Evolutionary conservation across 2,113 vertebrate species (phyloP).

Genomic region (Ptilonorhynchus violaceus): DNA sequence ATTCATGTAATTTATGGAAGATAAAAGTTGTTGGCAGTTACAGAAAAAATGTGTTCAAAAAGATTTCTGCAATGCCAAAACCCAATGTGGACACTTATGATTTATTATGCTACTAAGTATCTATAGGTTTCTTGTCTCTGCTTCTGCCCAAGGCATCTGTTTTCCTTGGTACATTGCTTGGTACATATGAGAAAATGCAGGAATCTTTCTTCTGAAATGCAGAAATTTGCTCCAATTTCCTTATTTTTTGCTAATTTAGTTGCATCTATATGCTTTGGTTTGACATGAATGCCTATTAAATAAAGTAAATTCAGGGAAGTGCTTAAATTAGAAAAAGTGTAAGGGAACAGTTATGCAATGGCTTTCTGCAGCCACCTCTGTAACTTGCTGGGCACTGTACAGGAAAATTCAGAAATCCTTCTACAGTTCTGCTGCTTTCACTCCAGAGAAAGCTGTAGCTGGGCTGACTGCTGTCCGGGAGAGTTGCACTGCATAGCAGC

Average conservation of each 20-base stretch:
- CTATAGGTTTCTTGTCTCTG: not conserved
- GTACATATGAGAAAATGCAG: not conserved
- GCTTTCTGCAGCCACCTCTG: not conserved
- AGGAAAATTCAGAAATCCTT: not conserved
- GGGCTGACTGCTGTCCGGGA: not conserved
- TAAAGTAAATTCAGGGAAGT: not conserved
- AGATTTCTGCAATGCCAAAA: not conserved
- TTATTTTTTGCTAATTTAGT: not conserved
- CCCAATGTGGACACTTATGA: not conserved
- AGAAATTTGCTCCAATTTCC: not conserved
- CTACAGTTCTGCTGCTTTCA: not conserved
- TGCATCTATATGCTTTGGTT: not conserved
- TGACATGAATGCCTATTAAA: not conserved
- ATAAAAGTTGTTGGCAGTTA: not conserved
- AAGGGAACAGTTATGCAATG: not conserved
- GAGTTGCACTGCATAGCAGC: not conserved
- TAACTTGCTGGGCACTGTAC: not conserved
- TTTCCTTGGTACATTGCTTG: not conserved
- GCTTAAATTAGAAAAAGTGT: not conserved
- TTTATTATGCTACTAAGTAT: not conserved
- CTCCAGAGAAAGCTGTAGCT: not conserved
- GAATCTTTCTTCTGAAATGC: not conserved
- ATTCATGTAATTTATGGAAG: not conserved
- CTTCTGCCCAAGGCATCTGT: not conserved
- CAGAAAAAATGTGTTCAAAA: not conserved